Base-by-base conservation (phyloP, 30 jellyfish, hydroid and myxozoan species). In the Aurelia aurita region DNA sequence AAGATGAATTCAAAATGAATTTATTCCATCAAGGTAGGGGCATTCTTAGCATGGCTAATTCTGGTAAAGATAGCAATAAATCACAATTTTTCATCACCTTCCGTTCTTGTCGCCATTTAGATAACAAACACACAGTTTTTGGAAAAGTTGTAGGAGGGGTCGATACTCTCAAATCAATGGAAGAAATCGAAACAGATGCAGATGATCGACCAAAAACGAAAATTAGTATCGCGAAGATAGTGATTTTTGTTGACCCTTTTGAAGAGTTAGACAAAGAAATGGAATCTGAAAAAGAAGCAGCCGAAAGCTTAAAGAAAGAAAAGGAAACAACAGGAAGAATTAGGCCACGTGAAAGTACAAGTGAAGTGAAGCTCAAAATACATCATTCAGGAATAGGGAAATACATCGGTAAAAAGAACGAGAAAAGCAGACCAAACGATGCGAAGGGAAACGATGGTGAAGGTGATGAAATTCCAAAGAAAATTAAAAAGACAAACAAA, bases 81-180 rank as follows among this genome's bases (percentile, higher is more conserved):
- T 95, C 99, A 25, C 99, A 95, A 80, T 95, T 95, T 75, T 95
- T 95, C 62, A 79, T 95, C 69, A 89, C 98, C 12, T 95, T 95
- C 28, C 94, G 97, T 3, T 91, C 99, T 14, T 89, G 98, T 82
- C 96, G 86, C 32, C 96, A 90, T 78, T 79, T 95, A 60, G 99
- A 95, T 53, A 90, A 86, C 85, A 86, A 86, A 69, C 97, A 90
- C 63, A 69, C 98, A 2, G 91, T 95, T 3, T 95, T 95, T 86
- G 99, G 99, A 43, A 77, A 92, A 57, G 97, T 95, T 44, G 99
- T 95, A 46, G 99, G 99, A 23, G 99, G 99, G 15, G 59, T 89
- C 54, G 98, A 95, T 46, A 77, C 90, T 0, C 43, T 95, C n/a
- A 63, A 68, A 13, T 85, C 86, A 9, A 71, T 95, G 35, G 99